Evolutionary conservation across 2,797 vertebrate genomes (phyloP).

Genomic region (Molossus molossus): DNA sequence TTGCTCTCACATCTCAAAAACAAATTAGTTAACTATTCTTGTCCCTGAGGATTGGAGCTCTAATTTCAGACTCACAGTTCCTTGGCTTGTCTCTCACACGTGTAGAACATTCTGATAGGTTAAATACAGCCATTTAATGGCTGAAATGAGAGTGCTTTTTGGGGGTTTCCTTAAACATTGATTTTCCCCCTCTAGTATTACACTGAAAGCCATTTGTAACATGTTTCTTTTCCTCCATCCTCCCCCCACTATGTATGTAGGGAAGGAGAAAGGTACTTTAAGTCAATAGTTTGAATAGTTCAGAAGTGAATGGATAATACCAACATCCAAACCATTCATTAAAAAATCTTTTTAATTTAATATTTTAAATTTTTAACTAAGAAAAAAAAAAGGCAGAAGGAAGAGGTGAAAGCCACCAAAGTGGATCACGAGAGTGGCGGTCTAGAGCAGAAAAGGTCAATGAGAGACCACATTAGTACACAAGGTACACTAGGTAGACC

Average conservation of each 20-base stretch:
- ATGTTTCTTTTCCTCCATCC: conserved; percentile 80
- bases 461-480: background rate
- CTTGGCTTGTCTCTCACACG: conserved; percentile 88
- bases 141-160: conserved; percentile 91
- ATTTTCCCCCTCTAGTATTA: conserved; percentile 84
- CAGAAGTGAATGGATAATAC: conserved; percentile 28
- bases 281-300: conserved; percentile 26
- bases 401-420: background rate
- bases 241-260: conserved; percentile 23
- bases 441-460: background rate
- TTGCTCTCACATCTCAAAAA: conserved; percentile 89
- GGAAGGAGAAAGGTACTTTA: conserved; percentile 53
- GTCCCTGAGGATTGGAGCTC: conserved; percentile 88
- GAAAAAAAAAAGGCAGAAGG: background rate
- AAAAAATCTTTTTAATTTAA: background rate
- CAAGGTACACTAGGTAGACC: background rate
- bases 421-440: background rate
- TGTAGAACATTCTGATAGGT: conserved; percentile 88
- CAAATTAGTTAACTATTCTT: conserved; percentile 91
- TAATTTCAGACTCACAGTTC: conserved; percentile 89
- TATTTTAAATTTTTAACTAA: background rate
- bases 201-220: conserved; percentile 87
- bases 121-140: conserved; percentile 90
- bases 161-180: conserved; percentile 88
- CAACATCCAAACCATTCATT: background rate